Evolutionary conservation across 2,888 invertebrate genomes (phyloP).

Genomic region (Leucozona laternaria): DNA sequence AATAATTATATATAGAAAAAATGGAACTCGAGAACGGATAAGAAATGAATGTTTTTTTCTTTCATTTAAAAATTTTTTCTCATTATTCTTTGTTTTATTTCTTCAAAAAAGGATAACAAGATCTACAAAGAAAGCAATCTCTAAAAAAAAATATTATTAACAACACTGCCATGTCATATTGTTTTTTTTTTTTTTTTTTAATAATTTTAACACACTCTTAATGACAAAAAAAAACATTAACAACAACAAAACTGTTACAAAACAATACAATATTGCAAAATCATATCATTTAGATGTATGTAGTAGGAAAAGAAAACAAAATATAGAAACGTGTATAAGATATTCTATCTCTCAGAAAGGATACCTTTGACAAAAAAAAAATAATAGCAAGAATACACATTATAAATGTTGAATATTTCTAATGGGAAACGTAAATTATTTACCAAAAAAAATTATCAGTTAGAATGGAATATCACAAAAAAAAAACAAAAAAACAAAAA

Average conservation of each 20-base stretch:
- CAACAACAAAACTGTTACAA: conserved; percentile 58
- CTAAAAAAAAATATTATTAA: conserved; percentile 55
- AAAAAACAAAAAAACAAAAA: conserved; percentile 27
- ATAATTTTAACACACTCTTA: conserved; percentile 51
- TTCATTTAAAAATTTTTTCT: background rate
- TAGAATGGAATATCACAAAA: conserved; percentile 60
- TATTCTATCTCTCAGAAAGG: conserved; percentile 66
- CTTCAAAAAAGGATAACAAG: conserved; percentile 15
- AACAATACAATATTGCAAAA: conserved; percentile 75
- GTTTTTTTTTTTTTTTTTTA: conserved; percentile 38
- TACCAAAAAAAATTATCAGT: conserved; percentile 42
- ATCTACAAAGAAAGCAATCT: conserved; percentile 29
- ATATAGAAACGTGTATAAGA: conserved; percentile 75
- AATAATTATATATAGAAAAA: conserved; percentile 21
- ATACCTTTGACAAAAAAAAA: conserved; percentile 46
- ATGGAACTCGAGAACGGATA: conserved; percentile 60
- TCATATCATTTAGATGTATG: conserved; percentile 76
- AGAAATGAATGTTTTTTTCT: conserved; percentile 23
- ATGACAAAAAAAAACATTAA: conserved; percentile 25
- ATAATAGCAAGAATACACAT: conserved; percentile 67
- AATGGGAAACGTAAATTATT: conserved; percentile 44
- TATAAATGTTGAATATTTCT: conserved; percentile 67
- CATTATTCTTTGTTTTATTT: conserved; percentile 11
- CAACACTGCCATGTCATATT: conserved; percentile 74
- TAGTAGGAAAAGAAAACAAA: conserved; percentile 61